Evolutionary conservation across 2,797 vertebrate genomes (phyloP).

Genomic region (Merluccius polli): DNA sequence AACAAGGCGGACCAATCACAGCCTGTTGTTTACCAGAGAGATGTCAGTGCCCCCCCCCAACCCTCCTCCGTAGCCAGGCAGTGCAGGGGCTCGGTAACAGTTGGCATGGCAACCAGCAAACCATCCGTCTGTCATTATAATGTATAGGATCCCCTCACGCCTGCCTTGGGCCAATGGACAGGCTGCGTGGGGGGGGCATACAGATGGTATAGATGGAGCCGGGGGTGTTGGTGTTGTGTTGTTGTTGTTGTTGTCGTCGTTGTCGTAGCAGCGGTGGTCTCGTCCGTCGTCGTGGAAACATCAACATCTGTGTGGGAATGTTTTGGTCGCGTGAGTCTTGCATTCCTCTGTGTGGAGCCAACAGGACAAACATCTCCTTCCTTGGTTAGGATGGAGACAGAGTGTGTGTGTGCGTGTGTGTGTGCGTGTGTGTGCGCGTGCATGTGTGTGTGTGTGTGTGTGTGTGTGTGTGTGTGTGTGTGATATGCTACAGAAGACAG

Average conservation of each 20-base stretch:
- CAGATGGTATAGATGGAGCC: background rate
- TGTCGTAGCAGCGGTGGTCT: background rate
- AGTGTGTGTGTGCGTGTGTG: constrained; percentile 17
- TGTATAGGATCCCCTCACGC: background rate
- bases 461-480: constrained; percentile 1
- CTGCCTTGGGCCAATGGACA: background rate
- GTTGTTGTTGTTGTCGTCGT: no score
- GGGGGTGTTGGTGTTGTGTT: background rate
- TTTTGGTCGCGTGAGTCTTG: background rate
- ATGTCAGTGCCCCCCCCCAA: no score
- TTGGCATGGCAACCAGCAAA: background rate
- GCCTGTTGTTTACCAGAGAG: background rate
- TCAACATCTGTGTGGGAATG: background rate
- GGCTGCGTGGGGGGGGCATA: no score
- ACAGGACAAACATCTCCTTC: background rate
- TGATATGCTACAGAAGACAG: background rate
- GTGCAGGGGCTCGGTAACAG: background rate
- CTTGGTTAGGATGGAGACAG: background rate
- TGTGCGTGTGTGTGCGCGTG: constrained; percentile 21
- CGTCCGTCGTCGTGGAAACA: background rate
- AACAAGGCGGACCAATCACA: background rate
- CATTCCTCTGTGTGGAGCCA: background rate
- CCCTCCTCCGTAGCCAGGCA: no score
- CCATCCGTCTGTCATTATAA: background rate
- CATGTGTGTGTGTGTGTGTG: background rate